Conservation (phyloP, 2,113 vertebrate species). For the Procavia capensis region DNA sequence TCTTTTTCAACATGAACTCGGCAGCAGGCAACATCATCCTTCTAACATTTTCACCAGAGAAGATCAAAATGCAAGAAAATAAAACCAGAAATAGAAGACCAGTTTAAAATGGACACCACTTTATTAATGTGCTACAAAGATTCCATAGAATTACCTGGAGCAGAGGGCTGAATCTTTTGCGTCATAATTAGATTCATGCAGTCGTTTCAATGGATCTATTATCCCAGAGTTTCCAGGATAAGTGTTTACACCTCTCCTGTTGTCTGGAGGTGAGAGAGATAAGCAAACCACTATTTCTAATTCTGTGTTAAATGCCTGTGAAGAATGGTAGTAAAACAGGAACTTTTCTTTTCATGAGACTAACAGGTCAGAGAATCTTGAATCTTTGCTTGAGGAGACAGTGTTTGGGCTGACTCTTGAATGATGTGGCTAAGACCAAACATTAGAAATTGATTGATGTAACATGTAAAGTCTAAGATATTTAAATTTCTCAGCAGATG, state of each 20-base stretch:
- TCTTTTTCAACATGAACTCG: slow-evolving; percentile 72
- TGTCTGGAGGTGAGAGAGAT: slow-evolving; percentile 11
- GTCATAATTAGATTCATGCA: slow-evolving; percentile 61
- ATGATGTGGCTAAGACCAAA: slow-evolving; percentile 37
- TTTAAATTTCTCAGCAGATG: slow-evolving; percentile 15
- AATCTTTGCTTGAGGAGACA: neutral
- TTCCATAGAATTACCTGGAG: slow-evolving; percentile 53
- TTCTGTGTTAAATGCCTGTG: neutral
- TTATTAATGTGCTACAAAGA: slow-evolving; percentile 49
- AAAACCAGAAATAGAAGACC: slow-evolving; percentile 66
- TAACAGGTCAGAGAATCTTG: slow-evolving; percentile 14
- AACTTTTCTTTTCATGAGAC: neutral
- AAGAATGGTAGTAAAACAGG: neutral
- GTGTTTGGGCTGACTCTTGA: neutral
- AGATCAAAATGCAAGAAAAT: slow-evolving; percentile 73
- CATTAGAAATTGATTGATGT: slow-evolving; percentile 8
- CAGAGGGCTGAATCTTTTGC: slow-evolving; percentile 16
- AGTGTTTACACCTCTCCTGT: slow-evolving; percentile 53
- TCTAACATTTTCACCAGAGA: slow-evolving; percentile 67
- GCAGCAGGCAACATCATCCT: slow-evolving; percentile 60
- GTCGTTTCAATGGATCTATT: slow-evolving; percentile 53
- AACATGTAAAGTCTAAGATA: neutral
- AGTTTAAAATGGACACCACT: slow-evolving; percentile 70
- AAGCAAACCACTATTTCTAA: neutral
- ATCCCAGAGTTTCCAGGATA: slow-evolving; percentile 49